Conservation (phyloP, 2,797 vertebrate genomes). For the Echiichthys vipera region DNA sequence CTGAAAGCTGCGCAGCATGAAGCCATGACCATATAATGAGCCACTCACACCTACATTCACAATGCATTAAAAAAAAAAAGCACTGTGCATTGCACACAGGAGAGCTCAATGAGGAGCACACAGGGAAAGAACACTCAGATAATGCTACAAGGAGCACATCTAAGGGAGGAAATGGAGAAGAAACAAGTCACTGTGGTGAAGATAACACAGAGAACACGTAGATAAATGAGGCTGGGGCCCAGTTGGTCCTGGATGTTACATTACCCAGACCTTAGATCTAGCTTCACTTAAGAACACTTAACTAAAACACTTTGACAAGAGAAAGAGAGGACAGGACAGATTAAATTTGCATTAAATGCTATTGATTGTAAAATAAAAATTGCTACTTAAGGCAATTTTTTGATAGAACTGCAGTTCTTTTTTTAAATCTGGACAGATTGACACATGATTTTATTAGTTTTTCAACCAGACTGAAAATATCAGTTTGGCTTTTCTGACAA, state of each 20-base stretch:
- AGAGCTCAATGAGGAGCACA: conserved; percentile 4
- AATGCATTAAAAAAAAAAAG: not conserved
- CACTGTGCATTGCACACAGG: not conserved
- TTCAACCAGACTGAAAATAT: not conserved
- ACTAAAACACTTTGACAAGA: not conserved
- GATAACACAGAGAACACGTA: conserved; percentile 16
- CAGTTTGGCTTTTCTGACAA: not conserved
- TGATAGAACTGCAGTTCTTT: too few relatives aligned
- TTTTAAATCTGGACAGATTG: too few relatives aligned
- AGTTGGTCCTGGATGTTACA: conserved; percentile 12
- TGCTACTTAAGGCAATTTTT: too few relatives aligned
- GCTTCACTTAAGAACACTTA: conserved; percentile 23
- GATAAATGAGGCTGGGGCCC: not conserved
- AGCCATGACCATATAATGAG: conserved; percentile 1
- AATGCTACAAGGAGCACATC: not conserved
- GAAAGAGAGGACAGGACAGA: not conserved
- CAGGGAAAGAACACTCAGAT: not conserved
- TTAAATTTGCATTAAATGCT: not conserved
- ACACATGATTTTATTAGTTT: not conserved
- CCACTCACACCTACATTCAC: not conserved
- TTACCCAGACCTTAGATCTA: conserved; percentile 18
- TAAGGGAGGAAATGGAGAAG: conserved; percentile 5
- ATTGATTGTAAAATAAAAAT: not conserved
- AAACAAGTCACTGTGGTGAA: conserved; percentile 13
- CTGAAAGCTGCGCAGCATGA: conserved; percentile 14